These are phyloP conservation scores for Hanleya hanleyi DNA, from an alignment of 2,888 invertebrate genomes.

Conservation along the genomic window DNA sequence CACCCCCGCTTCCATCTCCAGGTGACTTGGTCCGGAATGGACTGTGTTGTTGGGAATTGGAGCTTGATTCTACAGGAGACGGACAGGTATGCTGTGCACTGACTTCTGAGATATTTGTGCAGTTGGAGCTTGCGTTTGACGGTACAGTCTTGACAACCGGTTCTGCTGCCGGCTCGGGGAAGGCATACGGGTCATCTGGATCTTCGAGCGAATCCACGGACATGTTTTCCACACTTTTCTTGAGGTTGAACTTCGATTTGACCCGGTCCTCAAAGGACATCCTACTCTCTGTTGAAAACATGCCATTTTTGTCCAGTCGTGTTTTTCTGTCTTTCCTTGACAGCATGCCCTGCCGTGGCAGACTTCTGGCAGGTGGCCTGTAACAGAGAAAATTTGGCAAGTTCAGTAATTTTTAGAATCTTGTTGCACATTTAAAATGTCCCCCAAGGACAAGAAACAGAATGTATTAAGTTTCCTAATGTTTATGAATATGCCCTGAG, in stretches of 20 bases:
- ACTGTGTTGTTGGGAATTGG: not conserved
- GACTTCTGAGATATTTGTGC: slow-evolving; percentile 24
- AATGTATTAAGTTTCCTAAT: no score
- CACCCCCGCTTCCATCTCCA: not conserved
- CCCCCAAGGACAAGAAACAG: no score
- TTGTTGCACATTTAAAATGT: no score
- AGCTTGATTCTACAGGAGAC: not conserved
- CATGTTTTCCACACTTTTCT: slow-evolving; percentile 21
- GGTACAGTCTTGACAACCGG: slow-evolving; percentile 29
- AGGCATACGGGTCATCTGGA: slow-evolving; percentile 66
- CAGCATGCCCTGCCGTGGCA: slow-evolving; percentile 54
- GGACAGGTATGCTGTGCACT: slow-evolving; percentile 18
- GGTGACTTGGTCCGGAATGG: not conserved
- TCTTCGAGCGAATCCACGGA: slow-evolving; percentile 42
- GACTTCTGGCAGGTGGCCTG: not conserved
- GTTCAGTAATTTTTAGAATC: no score
- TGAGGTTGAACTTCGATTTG: slow-evolving; percentile 49
- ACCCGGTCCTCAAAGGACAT: slow-evolving; percentile 57
- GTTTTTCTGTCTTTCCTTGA: slow-evolving; percentile 62
- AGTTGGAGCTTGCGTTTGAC: slow-evolving; percentile 28
- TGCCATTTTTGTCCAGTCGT: slow-evolving; percentile 49
- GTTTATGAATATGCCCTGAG: no score
- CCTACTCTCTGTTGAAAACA: slow-evolving; percentile 36
- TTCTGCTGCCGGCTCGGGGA: slow-evolving; percentile 52
- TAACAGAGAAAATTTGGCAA: not conserved